Evolutionary conservation across 2,797 vertebrate species (phyloP), one percentile per base, ranked within the genome.

Genomic region (Remorina albescens): DNA sequence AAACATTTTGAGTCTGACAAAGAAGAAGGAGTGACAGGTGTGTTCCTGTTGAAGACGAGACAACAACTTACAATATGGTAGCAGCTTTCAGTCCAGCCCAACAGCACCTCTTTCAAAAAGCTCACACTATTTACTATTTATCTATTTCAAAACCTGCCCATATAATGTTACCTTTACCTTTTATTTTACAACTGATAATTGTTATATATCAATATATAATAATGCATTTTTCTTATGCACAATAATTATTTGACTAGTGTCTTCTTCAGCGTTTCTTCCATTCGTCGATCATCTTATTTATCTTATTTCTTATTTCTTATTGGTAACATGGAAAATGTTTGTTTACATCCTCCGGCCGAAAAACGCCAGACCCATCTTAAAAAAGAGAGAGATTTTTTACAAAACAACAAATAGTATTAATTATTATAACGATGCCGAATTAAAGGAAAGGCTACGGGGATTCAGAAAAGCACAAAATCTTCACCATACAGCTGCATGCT

Each of bases 11-110:
- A 54, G 18, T 30, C 6, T 26, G 13, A 68, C 1, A 55, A 30
- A 76, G 23, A 66, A 51, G 58, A 42, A 2, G 42, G 19, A 53
- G 46, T 36, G 84, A 86, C 71, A 85, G 63, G 54, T 87, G 81
- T 41, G 25, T 8, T 62, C 41, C 71, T 60, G 60, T n/a, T 32
- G 46, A 8, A 8, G 11, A 5, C 11, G 1, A 36, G 19, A 61
- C 32, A 73, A 64, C 49, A 21, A 23, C 10, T 56, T 5, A 50
- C 19, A n/a, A 36, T 19, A 11, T 18, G 7, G 23, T 21, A 5
- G 10, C 28, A 26, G 2, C 6, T 41, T 46, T 37, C 46, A 66
- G 30, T 25, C 0, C 55, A 21, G 19, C 19, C 49, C 58, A 68
- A 62, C 23, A 46, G 23, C 19, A 30, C 21, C 62, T 8, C 57